Conservation (phyloP, 2,888 invertebrate genomes). For the Phrixothrix hirtus region DNA sequence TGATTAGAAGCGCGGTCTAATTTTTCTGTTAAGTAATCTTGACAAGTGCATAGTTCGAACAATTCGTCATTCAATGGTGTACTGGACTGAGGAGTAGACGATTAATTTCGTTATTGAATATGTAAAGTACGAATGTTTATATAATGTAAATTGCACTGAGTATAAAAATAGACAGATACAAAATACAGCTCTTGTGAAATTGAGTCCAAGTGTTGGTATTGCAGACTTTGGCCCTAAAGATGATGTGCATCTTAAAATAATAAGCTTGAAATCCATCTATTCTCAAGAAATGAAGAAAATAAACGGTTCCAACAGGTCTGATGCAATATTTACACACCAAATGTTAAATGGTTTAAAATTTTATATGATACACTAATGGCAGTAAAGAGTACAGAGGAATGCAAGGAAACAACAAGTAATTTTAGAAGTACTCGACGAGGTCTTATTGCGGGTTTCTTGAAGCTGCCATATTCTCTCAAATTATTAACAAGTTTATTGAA, state of each 20-base stretch:
- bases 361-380: background rate
- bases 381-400: background rate
- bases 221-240: background rate
- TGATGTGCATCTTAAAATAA: background rate
- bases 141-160: no score
- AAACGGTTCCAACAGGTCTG: background rate
- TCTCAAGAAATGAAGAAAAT: background rate
- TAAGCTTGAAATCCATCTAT: background rate
- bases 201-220: background rate
- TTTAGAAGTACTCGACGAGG: background rate
- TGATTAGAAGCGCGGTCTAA: background rate
- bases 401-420: background rate
- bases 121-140: no score
- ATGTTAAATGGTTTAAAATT: background rate
- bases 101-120: no score
- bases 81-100: no score
- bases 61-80: no score
- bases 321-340: conserved; percentile 1
- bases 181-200: background rate
- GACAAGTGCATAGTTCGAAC: no score
- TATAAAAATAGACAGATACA: no score
- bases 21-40: background rate
- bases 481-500: no score
- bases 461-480: no score
- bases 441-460: no score